Evolutionary conservation across 2,888 invertebrate species (phyloP).

Genomic region (Phyllotreta striolata): DNA sequence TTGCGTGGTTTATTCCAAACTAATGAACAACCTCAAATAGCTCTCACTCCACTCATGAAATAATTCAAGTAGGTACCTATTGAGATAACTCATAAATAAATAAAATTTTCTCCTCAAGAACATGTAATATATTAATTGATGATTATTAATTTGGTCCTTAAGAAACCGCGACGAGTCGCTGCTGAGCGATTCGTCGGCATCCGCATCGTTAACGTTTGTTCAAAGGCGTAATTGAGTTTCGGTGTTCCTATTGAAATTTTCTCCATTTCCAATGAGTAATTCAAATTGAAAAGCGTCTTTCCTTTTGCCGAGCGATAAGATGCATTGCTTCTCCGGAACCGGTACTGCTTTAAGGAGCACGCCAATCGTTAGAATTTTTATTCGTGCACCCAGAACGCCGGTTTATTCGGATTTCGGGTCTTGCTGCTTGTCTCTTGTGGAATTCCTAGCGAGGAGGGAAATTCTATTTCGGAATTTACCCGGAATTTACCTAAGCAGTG

Average conservation of each 20-base stretch:
- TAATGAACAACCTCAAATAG: background rate
- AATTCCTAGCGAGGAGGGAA: too few species aligned
- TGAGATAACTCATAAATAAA: too few species aligned
- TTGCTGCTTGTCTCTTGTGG: too few species aligned
- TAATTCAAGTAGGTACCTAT: too few species aligned
- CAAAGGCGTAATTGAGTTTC: slow-evolving; percentile 47
- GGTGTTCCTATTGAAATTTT: slow-evolving; percentile 43
- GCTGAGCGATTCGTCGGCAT: slow-evolving; percentile 9
- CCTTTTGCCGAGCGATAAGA: slow-evolving; percentile 15
- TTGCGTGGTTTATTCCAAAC: background rate
- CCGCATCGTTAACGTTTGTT: slow-evolving; percentile 38
- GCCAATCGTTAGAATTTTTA: slow-evolving; percentile 9
- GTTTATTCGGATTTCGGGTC: slow-evolving; percentile 3
- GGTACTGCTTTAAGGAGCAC: slow-evolving; percentile 5
- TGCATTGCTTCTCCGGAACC: slow-evolving; percentile 6
- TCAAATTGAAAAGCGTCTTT: slow-evolving; percentile 28
- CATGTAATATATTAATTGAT: too few species aligned
- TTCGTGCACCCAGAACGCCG: slow-evolving; percentile 2
- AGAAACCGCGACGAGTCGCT: background rate
- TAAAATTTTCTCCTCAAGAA: too few species aligned
- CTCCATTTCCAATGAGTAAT: slow-evolving; percentile 40
- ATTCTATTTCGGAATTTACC: too few species aligned
- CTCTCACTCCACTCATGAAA: too few species aligned
- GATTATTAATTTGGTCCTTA: too few species aligned
- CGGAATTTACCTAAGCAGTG: too few species aligned